Evolutionary conservation across 2,113 vertebrate species (phyloP).

Genomic region (Phyllostomus hastatus): DNA sequence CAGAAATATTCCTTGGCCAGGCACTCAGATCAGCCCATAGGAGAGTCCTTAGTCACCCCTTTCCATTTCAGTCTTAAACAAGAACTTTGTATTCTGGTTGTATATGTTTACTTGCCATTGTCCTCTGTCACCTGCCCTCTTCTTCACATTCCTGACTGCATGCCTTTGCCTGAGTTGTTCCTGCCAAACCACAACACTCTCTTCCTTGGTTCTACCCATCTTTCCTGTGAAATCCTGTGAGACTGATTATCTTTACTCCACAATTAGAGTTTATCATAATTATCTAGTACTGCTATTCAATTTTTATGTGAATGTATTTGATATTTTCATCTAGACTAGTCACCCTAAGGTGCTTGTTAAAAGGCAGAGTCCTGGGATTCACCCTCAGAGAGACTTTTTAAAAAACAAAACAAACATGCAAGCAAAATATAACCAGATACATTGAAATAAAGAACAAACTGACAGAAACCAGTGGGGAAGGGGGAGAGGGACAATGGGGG

Average conservation of each 20-base stretch:
- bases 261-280: not conserved
- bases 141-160: not conserved
- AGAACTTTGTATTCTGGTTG: not conserved
- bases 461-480: too few species aligned
- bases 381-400: not conserved
- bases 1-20: not conserved
- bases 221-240: not conserved
- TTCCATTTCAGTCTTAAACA: not conserved
- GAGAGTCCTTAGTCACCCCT: not conserved
- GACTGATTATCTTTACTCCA: not conserved
- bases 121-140: not conserved
- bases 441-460: too few species aligned
- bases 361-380: not conserved
- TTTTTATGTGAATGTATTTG: not conserved
- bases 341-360: not conserved
- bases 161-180: not conserved
- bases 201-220: not conserved
- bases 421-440: too few species aligned
- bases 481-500: too few species aligned
- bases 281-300: not conserved
- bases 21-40: not conserved
- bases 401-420: too few species aligned
- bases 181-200: not conserved
- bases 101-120: not conserved
- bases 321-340: not conserved